Evolutionary conservation across 2,888 invertebrate genomes (phyloP).

Genomic region (Pandemis corylana): DNA sequence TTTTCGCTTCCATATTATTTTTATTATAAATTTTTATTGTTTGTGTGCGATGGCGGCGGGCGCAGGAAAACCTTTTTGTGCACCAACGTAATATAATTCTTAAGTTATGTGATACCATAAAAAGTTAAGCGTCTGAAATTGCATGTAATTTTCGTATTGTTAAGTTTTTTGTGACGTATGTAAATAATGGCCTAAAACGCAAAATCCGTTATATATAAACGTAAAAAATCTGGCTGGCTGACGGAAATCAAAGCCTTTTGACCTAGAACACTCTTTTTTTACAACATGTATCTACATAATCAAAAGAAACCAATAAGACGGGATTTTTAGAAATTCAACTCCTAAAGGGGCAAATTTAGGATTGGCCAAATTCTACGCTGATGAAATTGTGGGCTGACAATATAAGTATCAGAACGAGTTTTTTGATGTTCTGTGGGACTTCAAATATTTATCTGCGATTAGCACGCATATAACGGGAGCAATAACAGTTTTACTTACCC

Average conservation of each 20-base stretch:
- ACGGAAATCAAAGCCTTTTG: too few relatives aligned
- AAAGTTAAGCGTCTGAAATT: not conserved
- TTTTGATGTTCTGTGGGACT: not conserved
- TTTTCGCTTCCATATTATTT: conserved; percentile 47
- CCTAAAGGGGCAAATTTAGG: too few relatives aligned
- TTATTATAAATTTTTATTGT: conserved; percentile 41
- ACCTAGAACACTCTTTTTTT: too few relatives aligned
- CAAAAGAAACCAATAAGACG: too few relatives aligned
- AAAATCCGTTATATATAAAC: too few relatives aligned
- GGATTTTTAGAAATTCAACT: too few relatives aligned
- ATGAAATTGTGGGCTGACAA: too few relatives aligned
- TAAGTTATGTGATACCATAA: not conserved
- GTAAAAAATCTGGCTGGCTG: too few relatives aligned
- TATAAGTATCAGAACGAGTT: not conserved
- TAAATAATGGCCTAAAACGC: too few relatives aligned
- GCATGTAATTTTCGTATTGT: not conserved
- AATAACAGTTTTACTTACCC: not conserved
- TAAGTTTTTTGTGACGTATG: not conserved
- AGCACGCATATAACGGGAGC: not conserved
- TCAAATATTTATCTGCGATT: not conserved
- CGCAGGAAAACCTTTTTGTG: conserved; percentile 4
- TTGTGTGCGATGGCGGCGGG: conserved; percentile 4
- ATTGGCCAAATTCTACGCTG: too few relatives aligned
- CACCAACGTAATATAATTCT: conserved; percentile 10
- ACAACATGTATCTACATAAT: too few relatives aligned